A percentile compares a stretch with the other conserved stretches of the same genome.
phyloP scores from a whole-genome alignment of 2,113 vertebrate genomes.

The Tringa solitaria region DNA sequence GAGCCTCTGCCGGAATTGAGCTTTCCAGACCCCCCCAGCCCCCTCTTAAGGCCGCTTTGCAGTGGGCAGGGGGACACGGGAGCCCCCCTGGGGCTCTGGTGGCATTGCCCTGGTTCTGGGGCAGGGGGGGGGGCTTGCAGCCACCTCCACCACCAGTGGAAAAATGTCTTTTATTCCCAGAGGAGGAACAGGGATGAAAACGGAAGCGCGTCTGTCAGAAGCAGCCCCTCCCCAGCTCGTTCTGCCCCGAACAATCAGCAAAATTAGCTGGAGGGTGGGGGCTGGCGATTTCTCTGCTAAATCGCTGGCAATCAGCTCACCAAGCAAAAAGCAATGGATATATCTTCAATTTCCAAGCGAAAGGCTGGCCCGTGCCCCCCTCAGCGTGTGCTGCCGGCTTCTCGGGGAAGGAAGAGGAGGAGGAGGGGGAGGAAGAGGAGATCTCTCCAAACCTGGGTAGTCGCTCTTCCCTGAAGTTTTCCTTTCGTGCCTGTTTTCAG shows the following conservation, averaged over 20 bases:
- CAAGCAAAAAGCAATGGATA: not conserved
- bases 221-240: not conserved
- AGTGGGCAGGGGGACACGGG: accelerated
- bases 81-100: not conserved
- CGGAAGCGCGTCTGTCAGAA: accelerated
- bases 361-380: not conserved
- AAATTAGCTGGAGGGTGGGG: not conserved
- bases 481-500: not conserved
- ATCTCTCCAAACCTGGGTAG: not conserved
- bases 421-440: not conserved
- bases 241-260: not conserved
- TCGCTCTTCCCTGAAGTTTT: not conserved
- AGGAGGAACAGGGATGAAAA: not conserved
- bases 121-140: not conserved
- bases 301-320: not conserved
- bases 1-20: not conserved
- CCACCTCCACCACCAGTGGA: not conserved
- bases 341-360: accelerated
- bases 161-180: not conserved
- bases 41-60: not conserved
- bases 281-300: accelerated
- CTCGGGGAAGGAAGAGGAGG: not conserved
- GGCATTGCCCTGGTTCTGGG: no score
- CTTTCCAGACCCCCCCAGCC: not conserved
- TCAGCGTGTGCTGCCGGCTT: not conserved